phyloP scores from a whole-genome alignment of 1,140 invertebrate genomes.

The Heliothis virescens region DNA sequence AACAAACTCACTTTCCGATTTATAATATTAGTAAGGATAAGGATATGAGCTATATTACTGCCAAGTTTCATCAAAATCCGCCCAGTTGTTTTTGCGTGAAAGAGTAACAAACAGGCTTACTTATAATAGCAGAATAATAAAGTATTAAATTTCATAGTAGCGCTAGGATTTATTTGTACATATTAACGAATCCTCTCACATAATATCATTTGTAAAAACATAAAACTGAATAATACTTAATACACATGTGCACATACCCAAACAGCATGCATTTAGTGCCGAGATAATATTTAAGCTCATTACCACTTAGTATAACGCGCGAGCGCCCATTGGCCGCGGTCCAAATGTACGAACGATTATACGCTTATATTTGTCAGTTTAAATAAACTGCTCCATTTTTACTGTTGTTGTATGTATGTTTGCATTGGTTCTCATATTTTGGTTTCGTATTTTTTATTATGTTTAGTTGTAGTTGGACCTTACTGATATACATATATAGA shows the following conservation, averaged over 20 bases:
- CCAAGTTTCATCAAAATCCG: too few relatives aligned
- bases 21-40: too few relatives aligned
- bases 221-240: not conserved
- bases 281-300: constrained; percentile 21
- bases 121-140: too few relatives aligned
- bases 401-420: too few relatives aligned
- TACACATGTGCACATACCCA: not conserved
- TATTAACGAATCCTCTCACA: too few relatives aligned
- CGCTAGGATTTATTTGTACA: too few relatives aligned
- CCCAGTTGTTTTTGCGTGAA: too few relatives aligned
- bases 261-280: constrained; percentile 7
- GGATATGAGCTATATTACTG: too few relatives aligned
- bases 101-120: too few relatives aligned
- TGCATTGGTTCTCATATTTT: not conserved
- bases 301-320: constrained; percentile 34
- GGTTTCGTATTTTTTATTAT: not conserved
- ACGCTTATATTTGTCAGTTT: constrained; percentile 35
- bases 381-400: constrained; percentile 15
- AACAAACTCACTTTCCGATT: too few relatives aligned
- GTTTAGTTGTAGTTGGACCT: not conserved
- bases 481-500: too few relatives aligned
- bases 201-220: not conserved
- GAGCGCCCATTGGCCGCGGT: constrained; percentile 7
- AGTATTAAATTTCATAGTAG: too few relatives aligned
- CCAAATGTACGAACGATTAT: constrained; percentile 24